Evolutionary conservation across 2,797 vertebrate species (phyloP), one percentile per base, ranked within the genome.

Genomic region (Gadopsis bispinosus): DNA sequence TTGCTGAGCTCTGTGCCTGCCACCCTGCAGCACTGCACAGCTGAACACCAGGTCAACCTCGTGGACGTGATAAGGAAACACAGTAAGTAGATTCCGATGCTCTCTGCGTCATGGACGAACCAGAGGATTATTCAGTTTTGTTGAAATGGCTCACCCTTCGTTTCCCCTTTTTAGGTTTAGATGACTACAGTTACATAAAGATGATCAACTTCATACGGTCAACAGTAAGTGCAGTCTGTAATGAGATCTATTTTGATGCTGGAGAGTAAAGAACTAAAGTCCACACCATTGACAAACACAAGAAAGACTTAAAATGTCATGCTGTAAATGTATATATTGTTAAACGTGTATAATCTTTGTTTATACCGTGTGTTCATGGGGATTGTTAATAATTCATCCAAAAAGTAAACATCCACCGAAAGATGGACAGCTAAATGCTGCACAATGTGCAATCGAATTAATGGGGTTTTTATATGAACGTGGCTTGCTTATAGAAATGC

Each of bases 181-280:
- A 99, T 66, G 97, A 97, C 94, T 99, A 99, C 77, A 96, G 97
- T 61, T 99, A 97, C 69, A 88, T 99, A 81, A 99, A 97, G 76
- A 94, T 99, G 88, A 96, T 99, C 88, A 99, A 99, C 95, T 99
- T 96, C 72, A 92, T 99, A 69, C 95, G 98, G 45, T 91, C 93
- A 63, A 95, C 93, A 79, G 98, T 99, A 92, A 93, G 97, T 94
- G 20, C 62, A 10, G 22, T n/a, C 33, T 71, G 20, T 5, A 13
- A 47, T 63, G 12, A 58, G 4, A 35, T 31, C 7, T 22, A 1
- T 20, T 56, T 64, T 22, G 7, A 63, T 5, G 4, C 6, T 22
- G 7, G 6, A 50, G 3, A 48, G 6, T 20, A 1, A 12, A 55
- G 39, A 22, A 9, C 4, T 50, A n/a, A 10, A 3, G 7, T 8